phyloP scores from a whole-genome alignment of 2,888 invertebrate species.

The Chrysolina oricalcia region DNA sequence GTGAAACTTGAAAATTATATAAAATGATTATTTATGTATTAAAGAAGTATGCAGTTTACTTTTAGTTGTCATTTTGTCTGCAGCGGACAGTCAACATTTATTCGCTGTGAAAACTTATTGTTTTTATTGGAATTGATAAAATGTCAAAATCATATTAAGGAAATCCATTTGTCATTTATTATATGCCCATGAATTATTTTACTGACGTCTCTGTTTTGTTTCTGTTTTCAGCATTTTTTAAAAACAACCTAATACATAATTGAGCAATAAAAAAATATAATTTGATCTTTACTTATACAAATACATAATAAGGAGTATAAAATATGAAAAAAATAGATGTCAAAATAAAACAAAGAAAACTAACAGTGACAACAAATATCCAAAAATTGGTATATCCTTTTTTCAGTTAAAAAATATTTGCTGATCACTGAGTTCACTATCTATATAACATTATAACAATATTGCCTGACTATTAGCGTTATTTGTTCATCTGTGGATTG shows the following conservation, averaged over 20 bases:
- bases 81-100: too few relatives aligned
- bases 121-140: too few relatives aligned
- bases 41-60: too few relatives aligned
- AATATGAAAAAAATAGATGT: constrained; percentile 2
- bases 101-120: too few relatives aligned
- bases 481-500: constrained; percentile 2
- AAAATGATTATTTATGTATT: too few relatives aligned
- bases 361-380: constrained; percentile 6
- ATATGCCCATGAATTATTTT: background rate
- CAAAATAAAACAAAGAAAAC: constrained; percentile 8
- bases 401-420: background rate
- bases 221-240: background rate
- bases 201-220: background rate
- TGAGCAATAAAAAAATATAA: constrained; percentile 16
- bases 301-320: background rate
- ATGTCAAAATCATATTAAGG: too few relatives aligned
- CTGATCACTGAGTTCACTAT: background rate
- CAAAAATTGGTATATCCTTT: background rate
- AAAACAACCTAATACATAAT: background rate
- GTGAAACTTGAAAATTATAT: too few relatives aligned
- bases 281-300: background rate
- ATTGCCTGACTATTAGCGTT: background rate
- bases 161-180: background rate
- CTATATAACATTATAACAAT: background rate
- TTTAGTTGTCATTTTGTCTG: too few relatives aligned